Conservation (phyloP, 1,140 invertebrate genomes). For the Radopholus similis region DNA sequence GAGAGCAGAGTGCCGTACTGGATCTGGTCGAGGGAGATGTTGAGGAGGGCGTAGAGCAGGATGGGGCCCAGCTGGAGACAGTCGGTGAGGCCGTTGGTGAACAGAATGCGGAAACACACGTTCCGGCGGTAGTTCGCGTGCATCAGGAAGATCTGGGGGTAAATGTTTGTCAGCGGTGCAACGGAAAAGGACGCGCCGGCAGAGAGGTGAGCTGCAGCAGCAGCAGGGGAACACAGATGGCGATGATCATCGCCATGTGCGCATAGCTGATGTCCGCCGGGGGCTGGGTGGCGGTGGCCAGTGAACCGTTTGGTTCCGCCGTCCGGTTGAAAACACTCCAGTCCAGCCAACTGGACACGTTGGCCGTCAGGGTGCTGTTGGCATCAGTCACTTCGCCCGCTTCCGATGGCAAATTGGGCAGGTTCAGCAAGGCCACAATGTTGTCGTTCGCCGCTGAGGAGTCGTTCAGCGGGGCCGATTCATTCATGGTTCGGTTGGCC, state of each 20-base stretch:
- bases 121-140: neutral
- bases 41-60: neutral
- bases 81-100: slow-evolving; percentile 1
- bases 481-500: too few relatives aligned
- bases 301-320: too few relatives aligned
- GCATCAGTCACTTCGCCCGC: too few relatives aligned
- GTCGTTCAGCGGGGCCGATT: too few relatives aligned
- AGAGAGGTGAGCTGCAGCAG: neutral
- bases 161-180: neutral
- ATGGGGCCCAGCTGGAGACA: neutral
- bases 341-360: too few relatives aligned
- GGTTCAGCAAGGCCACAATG: too few relatives aligned
- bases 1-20: neutral
- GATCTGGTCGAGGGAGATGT: neutral
- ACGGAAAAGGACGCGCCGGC: neutral
- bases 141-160: neutral
- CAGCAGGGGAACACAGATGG: neutral
- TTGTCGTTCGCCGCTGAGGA: too few relatives aligned
- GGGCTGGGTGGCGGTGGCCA: too few relatives aligned
- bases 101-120: neutral
- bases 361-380: too few relatives aligned
- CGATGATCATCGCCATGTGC: neutral
- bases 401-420: too few relatives aligned
- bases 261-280: too few relatives aligned
- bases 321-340: too few relatives aligned